Evolutionary conservation across 2,113 vertebrate species (phyloP).

Genomic region (Carassius carassius): DNA sequence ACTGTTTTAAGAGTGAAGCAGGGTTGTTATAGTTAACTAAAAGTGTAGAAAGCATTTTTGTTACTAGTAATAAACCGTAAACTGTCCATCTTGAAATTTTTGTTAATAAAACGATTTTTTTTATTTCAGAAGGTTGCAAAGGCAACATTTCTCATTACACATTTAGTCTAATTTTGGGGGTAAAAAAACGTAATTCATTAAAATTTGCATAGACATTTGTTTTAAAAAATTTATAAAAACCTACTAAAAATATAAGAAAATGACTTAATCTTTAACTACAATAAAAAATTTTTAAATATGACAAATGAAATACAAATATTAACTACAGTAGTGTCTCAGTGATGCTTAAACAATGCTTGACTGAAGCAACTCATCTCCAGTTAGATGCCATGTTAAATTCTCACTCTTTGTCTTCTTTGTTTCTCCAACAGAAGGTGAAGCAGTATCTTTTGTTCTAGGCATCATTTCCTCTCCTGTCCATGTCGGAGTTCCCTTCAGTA

Average conservation of each 20-base stretch:
- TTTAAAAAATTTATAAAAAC: background rate
- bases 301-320: background rate
- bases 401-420: background rate
- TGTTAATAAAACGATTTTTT: no score
- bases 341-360: background rate
- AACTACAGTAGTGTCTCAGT: background rate
- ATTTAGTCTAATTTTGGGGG: background rate
- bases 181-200: background rate
- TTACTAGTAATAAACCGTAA: no score
- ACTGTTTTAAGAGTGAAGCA: background rate
- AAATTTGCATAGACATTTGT: background rate
- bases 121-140: background rate
- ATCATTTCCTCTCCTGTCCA: slow-evolving; percentile 70
- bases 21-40: background rate
- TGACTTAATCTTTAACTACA: no score
- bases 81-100: background rate
- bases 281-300: no score
- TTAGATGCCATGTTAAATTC: background rate
- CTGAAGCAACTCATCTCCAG: background rate
- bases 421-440: slow-evolving; percentile 77
- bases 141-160: background rate
- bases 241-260: no score
- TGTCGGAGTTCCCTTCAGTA: slow-evolving; percentile 83
- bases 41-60: no score
- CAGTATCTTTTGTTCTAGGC: slow-evolving; percentile 78